A percentile compares a stretch with the other conserved stretches of the same genome.
These are phyloP conservation scores for Zelleria hepariella DNA, from an alignment of 2,888 invertebrate species.

Conservation along the genomic window DNA sequence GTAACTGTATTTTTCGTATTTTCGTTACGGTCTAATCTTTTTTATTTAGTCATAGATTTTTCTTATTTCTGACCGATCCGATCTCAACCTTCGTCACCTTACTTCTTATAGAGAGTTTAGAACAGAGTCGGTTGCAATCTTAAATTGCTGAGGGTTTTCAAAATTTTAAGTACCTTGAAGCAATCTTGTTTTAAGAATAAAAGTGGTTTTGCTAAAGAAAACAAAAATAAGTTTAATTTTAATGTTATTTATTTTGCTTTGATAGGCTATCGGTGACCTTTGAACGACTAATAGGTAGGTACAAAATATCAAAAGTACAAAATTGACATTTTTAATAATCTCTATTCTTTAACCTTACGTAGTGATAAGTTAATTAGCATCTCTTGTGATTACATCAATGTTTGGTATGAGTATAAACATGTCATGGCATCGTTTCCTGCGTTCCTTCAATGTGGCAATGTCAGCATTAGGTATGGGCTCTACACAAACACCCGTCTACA, in stretches of 20 bases:
- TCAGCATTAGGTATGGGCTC: background rate
- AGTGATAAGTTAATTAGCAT: conserved; percentile 59
- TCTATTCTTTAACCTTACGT: conserved; percentile 47
- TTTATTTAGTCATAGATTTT: too few species aligned
- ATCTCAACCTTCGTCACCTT: too few species aligned
- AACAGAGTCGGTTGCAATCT: too few species aligned
- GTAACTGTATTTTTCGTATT: too few species aligned
- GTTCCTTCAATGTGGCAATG: background rate
- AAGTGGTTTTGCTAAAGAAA: conserved; percentile 18
- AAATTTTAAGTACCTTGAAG: too few species aligned
- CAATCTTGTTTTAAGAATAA: background rate
- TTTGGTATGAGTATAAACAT: conserved; percentile 47
- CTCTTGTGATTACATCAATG: conserved; percentile 36
- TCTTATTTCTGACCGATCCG: too few species aligned
- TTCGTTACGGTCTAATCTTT: too few species aligned
- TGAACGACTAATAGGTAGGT: conserved; percentile 48
- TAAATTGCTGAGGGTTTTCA: too few species aligned
- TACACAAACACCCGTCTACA: too few species aligned
- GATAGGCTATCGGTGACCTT: conserved; percentile 70
- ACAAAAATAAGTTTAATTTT: conserved; percentile 33
- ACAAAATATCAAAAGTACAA: conserved; percentile 62
- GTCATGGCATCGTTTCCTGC: background rate
- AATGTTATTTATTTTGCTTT: conserved; percentile 67
- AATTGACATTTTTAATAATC: conserved; percentile 50
- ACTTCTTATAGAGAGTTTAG: too few species aligned